These are phyloP conservation scores for Scaptomyza tumidula DNA, from an alignment of 2,888 invertebrate genomes.

Conservation along the genomic window DNA sequence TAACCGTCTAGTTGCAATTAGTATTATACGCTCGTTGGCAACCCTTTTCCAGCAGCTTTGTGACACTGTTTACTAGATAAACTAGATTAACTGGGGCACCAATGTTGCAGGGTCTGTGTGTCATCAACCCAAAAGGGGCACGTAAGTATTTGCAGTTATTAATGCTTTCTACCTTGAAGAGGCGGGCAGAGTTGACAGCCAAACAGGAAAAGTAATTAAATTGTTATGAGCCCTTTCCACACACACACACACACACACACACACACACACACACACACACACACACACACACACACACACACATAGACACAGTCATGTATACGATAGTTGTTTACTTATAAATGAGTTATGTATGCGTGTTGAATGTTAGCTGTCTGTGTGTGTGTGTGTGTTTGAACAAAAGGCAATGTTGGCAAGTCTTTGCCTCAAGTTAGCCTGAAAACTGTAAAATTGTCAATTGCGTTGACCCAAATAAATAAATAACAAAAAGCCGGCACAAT, in stretches of 20 bases:
- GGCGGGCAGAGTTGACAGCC: not conserved
- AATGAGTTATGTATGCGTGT: constrained; percentile 37
- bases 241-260: not conserved
- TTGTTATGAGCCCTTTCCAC: constrained; percentile 23
- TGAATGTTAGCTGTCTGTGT: constrained; percentile 5
- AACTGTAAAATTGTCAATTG: constrained; percentile 57
- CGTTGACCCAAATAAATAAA: constrained; percentile 68
- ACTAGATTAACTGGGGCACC: not conserved
- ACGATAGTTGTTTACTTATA: constrained; percentile 35
- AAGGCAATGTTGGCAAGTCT: constrained; percentile 24
- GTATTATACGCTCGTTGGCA: not conserved
- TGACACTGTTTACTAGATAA: not conserved
- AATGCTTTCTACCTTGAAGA: constrained; percentile 5
- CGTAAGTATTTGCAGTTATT: constrained; percentile 14
- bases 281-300: not conserved
- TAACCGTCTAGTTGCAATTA: not conserved
- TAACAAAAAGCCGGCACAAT: constrained; percentile 54
- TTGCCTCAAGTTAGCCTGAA: constrained; percentile 12
- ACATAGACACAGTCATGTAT: not conserved
- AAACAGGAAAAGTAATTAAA: constrained; percentile 44
- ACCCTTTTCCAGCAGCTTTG: not conserved
- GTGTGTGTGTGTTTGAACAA: constrained; percentile 14
- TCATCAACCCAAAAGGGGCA: not conserved
- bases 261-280: not conserved
- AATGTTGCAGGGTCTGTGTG: not conserved